Evolutionary conservation across 2,888 invertebrate species (phyloP).

Genomic region (Sinopyrophorus schimmeli): DNA sequence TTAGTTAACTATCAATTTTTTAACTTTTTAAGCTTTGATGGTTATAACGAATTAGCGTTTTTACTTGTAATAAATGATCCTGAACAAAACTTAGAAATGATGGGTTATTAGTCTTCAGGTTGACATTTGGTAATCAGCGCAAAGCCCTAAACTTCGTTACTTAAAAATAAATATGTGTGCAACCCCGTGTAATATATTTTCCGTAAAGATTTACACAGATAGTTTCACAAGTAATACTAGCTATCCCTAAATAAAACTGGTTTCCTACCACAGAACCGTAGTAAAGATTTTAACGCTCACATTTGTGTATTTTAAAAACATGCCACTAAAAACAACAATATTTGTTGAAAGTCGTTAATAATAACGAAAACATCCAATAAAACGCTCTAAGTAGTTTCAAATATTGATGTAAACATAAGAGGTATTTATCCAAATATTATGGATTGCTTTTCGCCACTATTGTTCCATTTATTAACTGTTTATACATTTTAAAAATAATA

Average conservation of each 20-base stretch:
- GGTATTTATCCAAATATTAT: no score
- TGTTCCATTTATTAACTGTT: no score
- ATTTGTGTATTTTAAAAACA: no score
- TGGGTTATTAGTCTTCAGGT: conserved; percentile 20
- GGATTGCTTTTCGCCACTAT: no score
- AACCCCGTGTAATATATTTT: conserved; percentile 36
- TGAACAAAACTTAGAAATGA: conserved; percentile 23
- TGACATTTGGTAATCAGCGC: conserved; percentile 28
- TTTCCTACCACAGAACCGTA: not conserved
- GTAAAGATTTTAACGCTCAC: no score
- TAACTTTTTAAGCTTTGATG: conserved; percentile 4
- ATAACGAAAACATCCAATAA: no score
- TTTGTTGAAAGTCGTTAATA: no score
- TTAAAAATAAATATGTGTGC: conserved; percentile 30
- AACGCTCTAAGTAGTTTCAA: no score
- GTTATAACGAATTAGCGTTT: conserved; percentile 19
- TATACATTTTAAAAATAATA: no score
- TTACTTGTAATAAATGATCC: conserved; percentile 14
- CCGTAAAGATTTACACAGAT: conserved; percentile 36
- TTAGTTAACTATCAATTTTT: conserved; percentile 10
- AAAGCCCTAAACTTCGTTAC: conserved; percentile 24
- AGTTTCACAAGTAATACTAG: conserved; percentile 30
- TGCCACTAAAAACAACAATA: no score
- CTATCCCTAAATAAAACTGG: conserved; percentile 25
- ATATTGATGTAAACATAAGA: no score